Evolutionary conservation across 2,888 invertebrate genomes (phyloP), one percentile per base, ranked within the genome.

Genomic region (Andrena haemorrhoa): DNA sequence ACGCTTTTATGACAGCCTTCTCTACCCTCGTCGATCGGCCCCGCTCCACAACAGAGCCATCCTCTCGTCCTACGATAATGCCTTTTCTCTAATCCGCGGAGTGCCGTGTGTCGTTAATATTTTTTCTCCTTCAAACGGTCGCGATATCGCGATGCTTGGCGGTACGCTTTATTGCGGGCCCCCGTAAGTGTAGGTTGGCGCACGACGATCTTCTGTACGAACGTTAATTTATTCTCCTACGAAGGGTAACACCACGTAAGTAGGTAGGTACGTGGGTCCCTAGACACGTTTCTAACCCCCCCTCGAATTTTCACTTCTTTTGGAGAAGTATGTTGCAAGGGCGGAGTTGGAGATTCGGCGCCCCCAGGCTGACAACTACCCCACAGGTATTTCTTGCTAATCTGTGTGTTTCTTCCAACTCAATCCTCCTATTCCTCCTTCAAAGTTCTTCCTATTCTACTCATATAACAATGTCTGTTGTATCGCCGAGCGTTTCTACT

Each of bases 1-100:
- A 56, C 70, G 60, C 33, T 65, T 53, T 83, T 73, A 81, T 70
- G 72, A 80, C 71, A 72, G 80, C n/a, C 74, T 68, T 63, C 47
- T 49, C 23, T 6, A 29, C 53, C 16, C 56, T 60, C 72, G 41
- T 72, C 75, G 75, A 82, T 80, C 69, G 75, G 31, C 35, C n/a
- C n/a, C n/a, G 60, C 66, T 12, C 10, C 26, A 20, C 6, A 41
- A n/a, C 61, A 69, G 76, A 35, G 31, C 58, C 53, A 75, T 68
- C 65, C 53, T 61, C 58, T 23, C 33, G 47, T n/a, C 20, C 12
- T 0, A 31, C 33, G 79, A 79, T 75, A 75, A 80, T 70, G 35
- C 53, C 41, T 74, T 81, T 75, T 47, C 51, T 61, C 51, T 16
- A 65, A 53, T n/a, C 16, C 51, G 12, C 0, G 6, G 71, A 47